These are phyloP conservation scores for Bactericera cockerelli DNA, from an alignment of 1,140 invertebrate species.

Conservation along the genomic window DNA sequence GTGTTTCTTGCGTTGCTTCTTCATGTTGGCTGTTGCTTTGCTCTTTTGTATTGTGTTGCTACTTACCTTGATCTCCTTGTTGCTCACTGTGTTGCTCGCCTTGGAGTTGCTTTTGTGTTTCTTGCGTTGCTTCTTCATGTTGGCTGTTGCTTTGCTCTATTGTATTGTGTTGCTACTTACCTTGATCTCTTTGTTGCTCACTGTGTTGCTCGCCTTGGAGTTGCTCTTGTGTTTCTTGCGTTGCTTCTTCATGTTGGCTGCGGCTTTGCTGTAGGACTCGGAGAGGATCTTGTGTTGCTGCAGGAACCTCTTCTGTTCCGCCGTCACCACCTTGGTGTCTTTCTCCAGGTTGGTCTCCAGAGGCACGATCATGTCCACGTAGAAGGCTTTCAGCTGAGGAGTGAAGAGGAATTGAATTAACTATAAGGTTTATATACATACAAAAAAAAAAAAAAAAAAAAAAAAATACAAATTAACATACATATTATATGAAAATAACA, in stretches of 20 bases:
- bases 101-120: no score
- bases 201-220: conserved; percentile 43
- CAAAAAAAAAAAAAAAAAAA: no score
- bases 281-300: conserved; percentile 76
- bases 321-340: conserved; percentile 83
- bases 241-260: conserved; percentile 75
- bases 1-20: no score
- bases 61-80: no score
- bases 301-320: conserved; percentile 76
- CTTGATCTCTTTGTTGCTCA: conserved; percentile 66
- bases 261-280: conserved; percentile 76
- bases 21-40: conserved; percentile 71
- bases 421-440: no score
- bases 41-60: no score
- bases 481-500: no score
- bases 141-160: conserved; percentile 78
- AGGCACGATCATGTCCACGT: conserved; percentile 78
- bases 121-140: no score
- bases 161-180: no score
- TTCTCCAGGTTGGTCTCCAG: conserved; percentile 84
- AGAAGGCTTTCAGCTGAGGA: conserved; percentile 78
- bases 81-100: conserved; percentile 36
- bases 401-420: conserved; percentile 21
- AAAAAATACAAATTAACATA: no score
- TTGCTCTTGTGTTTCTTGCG: conserved; percentile 62